These are phyloP conservation scores for Mycetomoellerius zeteki DNA, from an alignment of 1,140 invertebrate genomes.

Conservation along the genomic window DNA sequence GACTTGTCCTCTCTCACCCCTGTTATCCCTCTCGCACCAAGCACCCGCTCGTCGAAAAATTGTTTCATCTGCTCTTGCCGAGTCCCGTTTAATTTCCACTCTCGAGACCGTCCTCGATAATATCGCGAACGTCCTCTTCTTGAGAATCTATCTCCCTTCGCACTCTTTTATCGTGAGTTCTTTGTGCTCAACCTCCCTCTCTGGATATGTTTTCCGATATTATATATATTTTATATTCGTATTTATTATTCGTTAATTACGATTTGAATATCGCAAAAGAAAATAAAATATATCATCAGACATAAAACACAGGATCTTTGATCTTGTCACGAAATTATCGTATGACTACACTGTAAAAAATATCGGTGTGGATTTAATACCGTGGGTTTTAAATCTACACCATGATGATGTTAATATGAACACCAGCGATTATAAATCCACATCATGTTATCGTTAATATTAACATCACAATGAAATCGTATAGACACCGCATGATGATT, in stretches of 20 bases:
- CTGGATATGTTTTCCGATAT: constrained; percentile 1
- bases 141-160: constrained; percentile 46
- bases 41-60: constrained; percentile 66
- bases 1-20: constrained; percentile 24
- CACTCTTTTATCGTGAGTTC: constrained; percentile 40
- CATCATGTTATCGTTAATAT: too few species aligned
- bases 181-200: not conserved
- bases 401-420: too few species aligned
- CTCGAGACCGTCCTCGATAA: constrained; percentile 60
- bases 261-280: not conserved
- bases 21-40: constrained; percentile 12
- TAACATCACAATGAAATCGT: too few species aligned
- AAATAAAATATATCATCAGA: not conserved
- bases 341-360: too few species aligned
- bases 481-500: too few species aligned
- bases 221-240: constrained; percentile 8
- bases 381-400: too few species aligned
- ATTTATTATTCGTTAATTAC: not conserved
- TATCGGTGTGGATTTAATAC: too few species aligned
- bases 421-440: too few species aligned
- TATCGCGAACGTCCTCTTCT: constrained; percentile 7
- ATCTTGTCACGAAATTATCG: not conserved
- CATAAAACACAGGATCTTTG: not conserved
- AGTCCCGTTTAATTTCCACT: constrained; percentile 73
- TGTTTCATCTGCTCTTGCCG: constrained; percentile 67